A percentile compares a stretch with the other conserved stretches of the same genome.
These are phyloP conservation scores for Neomorphus geoffroyi DNA, from an alignment of 2,797 vertebrate species.

Conservation along the genomic window DNA sequence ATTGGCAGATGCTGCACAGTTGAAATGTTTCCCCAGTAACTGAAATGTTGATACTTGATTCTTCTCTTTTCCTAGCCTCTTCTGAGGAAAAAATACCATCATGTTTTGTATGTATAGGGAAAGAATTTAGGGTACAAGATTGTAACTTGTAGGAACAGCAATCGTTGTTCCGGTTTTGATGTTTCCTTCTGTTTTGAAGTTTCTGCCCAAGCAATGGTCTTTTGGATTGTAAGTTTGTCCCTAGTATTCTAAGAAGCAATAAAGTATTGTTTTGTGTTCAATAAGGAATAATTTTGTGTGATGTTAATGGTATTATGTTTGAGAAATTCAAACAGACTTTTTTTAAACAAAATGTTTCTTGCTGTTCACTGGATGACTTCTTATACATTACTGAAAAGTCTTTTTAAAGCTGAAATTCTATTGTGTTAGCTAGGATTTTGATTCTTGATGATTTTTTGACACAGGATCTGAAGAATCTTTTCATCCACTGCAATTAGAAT, in stretches of 20 bases:
- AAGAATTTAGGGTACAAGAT: background rate
- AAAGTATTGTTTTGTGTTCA: background rate
- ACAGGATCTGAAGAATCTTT: slow-evolving; percentile 78
- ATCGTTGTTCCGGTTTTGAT: background rate
- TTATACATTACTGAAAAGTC: background rate
- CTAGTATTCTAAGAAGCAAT: background rate
- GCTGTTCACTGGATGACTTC: background rate
- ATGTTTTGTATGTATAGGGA: background rate
- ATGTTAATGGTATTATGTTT: background rate
- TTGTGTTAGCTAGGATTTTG: background rate
- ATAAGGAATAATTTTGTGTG: background rate
- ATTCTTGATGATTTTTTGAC: background rate
- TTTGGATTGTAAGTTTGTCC: background rate
- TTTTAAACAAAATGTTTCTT: background rate
- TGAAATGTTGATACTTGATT: background rate
- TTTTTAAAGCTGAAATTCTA: background rate
- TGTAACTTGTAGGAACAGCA: background rate
- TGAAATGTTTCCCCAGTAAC: background rate
- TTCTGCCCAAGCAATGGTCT: background rate
- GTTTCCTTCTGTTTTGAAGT: background rate
- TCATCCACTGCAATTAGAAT: slow-evolving; percentile 75
- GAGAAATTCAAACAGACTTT: background rate
- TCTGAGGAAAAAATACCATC: background rate
- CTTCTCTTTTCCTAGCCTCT: background rate
- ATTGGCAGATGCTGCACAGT: background rate